phyloP scores from a whole-genome alignment of 2,888 invertebrate species.

The Argynnis bischoffii region DNA sequence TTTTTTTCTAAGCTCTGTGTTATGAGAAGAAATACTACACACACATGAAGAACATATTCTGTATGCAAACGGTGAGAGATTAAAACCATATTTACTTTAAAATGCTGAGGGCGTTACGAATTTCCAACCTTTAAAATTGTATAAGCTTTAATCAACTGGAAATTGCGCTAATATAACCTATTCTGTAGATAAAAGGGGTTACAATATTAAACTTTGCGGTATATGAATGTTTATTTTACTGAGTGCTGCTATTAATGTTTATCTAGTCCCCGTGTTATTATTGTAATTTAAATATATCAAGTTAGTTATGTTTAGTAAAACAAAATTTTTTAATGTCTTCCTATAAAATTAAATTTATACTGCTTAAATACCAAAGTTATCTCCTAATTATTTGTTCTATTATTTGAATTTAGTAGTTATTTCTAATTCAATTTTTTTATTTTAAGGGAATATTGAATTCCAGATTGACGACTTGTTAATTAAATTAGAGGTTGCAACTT shows the following conservation, averaged over 20 bases:
- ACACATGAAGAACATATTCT: slow-evolving; percentile 30
- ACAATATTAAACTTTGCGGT: slow-evolving; percentile 22
- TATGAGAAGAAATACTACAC: not conserved
- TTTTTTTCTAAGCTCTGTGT: slow-evolving; percentile 9
- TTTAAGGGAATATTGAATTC: too few relatives aligned
- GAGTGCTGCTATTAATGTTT: slow-evolving; percentile 12
- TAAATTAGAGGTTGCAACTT: too few relatives aligned
- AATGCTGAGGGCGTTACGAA: slow-evolving; percentile 41
- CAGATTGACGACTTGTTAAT: too few relatives aligned
- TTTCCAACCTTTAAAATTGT: slow-evolving; percentile 45
- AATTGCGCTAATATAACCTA: slow-evolving; percentile 32
- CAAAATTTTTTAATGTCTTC: too few relatives aligned
- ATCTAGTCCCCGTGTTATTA: not conserved
- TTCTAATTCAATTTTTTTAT: too few relatives aligned
- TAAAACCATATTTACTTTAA: slow-evolving; percentile 60
- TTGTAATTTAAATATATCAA: not conserved
- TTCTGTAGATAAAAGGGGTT: slow-evolving; percentile 33
- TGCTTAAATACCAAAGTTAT: too few relatives aligned
- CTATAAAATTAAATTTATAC: too few relatives aligned
- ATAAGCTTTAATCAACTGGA: slow-evolving; percentile 54
- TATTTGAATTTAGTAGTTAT: too few relatives aligned
- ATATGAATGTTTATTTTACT: slow-evolving; percentile 15
- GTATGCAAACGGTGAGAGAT: slow-evolving; percentile 59
- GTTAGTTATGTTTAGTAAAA: not conserved
- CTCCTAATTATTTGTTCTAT: too few relatives aligned